Conservation (phyloP, 2,797 vertebrate genomes). For the Gorsachius magnificus region DNA sequence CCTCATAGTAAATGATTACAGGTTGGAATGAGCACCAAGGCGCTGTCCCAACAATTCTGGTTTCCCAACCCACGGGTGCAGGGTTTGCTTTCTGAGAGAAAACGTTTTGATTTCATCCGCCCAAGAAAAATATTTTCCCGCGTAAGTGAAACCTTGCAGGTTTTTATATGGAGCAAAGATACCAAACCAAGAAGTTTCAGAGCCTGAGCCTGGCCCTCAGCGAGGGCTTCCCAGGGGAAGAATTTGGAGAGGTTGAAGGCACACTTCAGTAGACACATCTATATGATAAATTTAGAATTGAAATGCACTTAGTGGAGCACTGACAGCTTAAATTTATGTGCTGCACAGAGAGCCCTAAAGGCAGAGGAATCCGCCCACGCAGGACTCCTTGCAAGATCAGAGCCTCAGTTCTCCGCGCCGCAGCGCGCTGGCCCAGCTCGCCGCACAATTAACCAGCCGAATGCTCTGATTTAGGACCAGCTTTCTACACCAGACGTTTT, state of each 20-base stretch:
- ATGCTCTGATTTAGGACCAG: neutral
- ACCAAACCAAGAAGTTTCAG: neutral
- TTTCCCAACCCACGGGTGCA: neutral
- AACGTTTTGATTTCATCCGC: neutral
- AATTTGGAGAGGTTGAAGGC: neutral
- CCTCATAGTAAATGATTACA: neutral
- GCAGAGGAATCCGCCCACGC: neutral
- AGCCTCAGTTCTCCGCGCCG: neutral
- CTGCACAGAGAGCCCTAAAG: neutral
- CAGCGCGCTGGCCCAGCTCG: neutral
- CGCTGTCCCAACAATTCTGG: neutral
- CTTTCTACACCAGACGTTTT: neutral
- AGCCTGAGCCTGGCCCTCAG: neutral
- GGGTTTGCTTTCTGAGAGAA: neutral
- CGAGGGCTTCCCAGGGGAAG: neutral
- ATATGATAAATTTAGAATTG: conserved; percentile 10
- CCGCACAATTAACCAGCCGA: neutral
- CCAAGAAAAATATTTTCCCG: neutral
- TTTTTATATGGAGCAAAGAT: neutral
- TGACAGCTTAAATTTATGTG: neutral
- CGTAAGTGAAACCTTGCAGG: neutral
- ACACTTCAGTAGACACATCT: neutral
- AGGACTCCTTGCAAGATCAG: neutral
- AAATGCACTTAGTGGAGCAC: neutral
- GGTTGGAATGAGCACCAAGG: neutral